A percentile compares a stretch with the other conserved stretches of the same genome.
Conservation (phyloP, 2,888 invertebrate species). For the Beris chalybata region DNA sequence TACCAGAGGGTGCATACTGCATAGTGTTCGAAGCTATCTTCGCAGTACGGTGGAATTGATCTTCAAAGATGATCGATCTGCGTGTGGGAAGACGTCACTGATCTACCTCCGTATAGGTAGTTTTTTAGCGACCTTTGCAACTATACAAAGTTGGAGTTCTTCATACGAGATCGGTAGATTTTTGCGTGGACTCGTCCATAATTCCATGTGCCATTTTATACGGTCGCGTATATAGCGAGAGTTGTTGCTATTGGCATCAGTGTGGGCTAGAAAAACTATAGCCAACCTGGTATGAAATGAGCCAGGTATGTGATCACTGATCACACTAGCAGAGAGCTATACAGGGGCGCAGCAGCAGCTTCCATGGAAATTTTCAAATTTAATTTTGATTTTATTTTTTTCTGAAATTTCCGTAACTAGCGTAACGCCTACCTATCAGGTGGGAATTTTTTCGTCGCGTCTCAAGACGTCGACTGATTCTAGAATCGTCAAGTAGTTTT, state of each 20-base stretch:
- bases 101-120: constrained; percentile 21
- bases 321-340: too few relatives aligned
- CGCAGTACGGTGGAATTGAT: too few relatives aligned
- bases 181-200: constrained; percentile 27
- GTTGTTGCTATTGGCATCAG: too few relatives aligned
- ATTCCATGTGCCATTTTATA: too few relatives aligned
- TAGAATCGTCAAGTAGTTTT: constrained; percentile 20
- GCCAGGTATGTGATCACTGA: constrained; percentile 6
- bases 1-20: too few relatives aligned
- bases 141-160: constrained; percentile 18
- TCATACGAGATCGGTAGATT: constrained; percentile 16
- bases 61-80: constrained; percentile 14
- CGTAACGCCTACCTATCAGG: constrained; percentile 16
- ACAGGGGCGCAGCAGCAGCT: constrained; percentile 8
- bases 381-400: background rate
- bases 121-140: constrained; percentile 28
- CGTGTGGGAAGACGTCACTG: constrained; percentile 30
- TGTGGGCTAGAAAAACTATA: too few relatives aligned
- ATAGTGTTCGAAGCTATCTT: too few relatives aligned
- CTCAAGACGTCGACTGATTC: too few relatives aligned
- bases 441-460: background rate
- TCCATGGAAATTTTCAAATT: constrained; percentile 4
- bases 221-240: too few relatives aligned
- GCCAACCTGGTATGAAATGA: constrained; percentile 13
- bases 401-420: constrained; percentile 22